Percentiles rank a stretch among this genome's conserved stretches.
These are phyloP conservation scores for Hycleus phaleratus DNA, from an alignment of 1,140 invertebrate species.

Conservation along the genomic window DNA sequence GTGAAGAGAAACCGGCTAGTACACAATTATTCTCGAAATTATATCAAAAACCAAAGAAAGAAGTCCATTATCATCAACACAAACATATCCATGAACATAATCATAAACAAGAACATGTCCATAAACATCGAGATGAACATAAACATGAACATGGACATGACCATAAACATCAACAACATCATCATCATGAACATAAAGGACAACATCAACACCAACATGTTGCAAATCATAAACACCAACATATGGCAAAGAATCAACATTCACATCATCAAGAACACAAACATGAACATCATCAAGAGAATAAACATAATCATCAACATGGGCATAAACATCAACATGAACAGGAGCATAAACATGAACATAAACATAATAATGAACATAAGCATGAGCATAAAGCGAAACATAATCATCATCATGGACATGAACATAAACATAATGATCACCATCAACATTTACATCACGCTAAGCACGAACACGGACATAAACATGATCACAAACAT, in stretches of 20 bases:
- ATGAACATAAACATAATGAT: slow-evolving; percentile 5
- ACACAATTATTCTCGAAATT: not conserved
- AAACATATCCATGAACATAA: slow-evolving; percentile 22
- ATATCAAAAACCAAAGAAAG: slow-evolving; percentile 2
- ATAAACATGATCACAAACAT: slow-evolving; percentile 7
- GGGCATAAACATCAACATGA: slow-evolving; percentile 13
- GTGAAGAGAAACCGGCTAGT: not conserved
- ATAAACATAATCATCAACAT: slow-evolving; percentile 13
- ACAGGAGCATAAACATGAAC: slow-evolving; percentile 18
- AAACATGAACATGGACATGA: slow-evolving; percentile 16
- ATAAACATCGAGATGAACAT: slow-evolving; percentile 20
- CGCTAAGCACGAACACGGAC: slow-evolving; percentile 1
- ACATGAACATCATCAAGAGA: slow-evolving; percentile 17
- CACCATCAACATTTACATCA: not conserved
- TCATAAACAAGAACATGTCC: slow-evolving; percentile 24
- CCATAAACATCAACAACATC: slow-evolving; percentile 14
- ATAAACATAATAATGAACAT: slow-evolving; percentile 16
- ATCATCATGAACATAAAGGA: slow-evolving; percentile 6
- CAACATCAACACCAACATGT: slow-evolving; percentile 2
- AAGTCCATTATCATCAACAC: slow-evolving; percentile 23
- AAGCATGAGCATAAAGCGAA: slow-evolving; percentile 18
- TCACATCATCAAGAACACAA: slow-evolving; percentile 18
- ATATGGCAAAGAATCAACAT: not conserved
- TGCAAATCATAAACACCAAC: slow-evolving; percentile 16
- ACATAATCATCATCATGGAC: slow-evolving; percentile 15